Evolutionary conservation across 1,140 invertebrate genomes (phyloP).

Genomic region (Drosophila triauraria): DNA sequence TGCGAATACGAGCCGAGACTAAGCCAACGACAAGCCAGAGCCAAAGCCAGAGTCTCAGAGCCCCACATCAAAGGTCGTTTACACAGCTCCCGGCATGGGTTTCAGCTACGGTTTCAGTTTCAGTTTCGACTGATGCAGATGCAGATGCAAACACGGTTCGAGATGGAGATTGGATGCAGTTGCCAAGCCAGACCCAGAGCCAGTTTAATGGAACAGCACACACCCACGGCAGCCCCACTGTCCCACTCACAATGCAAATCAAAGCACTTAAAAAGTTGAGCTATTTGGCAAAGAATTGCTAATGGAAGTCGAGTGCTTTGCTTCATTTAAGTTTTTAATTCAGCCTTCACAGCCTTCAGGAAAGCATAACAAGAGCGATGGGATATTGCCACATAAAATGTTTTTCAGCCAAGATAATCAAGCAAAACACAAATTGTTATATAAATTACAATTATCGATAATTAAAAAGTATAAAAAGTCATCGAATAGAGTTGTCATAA

Average conservation of each 20-base stretch:
- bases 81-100: constrained; percentile 32
- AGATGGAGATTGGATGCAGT: constrained; percentile 30
- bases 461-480: no score
- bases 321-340: constrained; percentile 16
- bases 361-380: not conserved
- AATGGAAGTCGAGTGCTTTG: constrained; percentile 33
- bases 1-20: constrained; percentile 78
- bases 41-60: constrained; percentile 31
- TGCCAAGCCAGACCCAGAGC: constrained; percentile 41
- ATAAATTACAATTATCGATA: not conserved
- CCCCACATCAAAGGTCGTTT: constrained; percentile 65
- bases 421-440: not conserved
- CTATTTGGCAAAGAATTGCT: constrained; percentile 54
- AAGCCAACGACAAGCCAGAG: constrained; percentile 49
- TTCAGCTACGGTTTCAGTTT: constrained; percentile 14
- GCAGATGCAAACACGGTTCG: constrained; percentile 16
- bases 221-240: not conserved
- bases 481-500: no score
- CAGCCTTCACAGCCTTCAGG: not conserved
- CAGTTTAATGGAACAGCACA: constrained; percentile 17
- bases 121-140: not conserved
- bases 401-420: no score
- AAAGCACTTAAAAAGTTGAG: constrained; percentile 63
- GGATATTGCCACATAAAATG: not conserved
- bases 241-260: constrained; percentile 60